These are phyloP conservation scores for Epistrophe grossulariae DNA, from an alignment of 2,888 invertebrate genomes.

Conservation along the genomic window DNA sequence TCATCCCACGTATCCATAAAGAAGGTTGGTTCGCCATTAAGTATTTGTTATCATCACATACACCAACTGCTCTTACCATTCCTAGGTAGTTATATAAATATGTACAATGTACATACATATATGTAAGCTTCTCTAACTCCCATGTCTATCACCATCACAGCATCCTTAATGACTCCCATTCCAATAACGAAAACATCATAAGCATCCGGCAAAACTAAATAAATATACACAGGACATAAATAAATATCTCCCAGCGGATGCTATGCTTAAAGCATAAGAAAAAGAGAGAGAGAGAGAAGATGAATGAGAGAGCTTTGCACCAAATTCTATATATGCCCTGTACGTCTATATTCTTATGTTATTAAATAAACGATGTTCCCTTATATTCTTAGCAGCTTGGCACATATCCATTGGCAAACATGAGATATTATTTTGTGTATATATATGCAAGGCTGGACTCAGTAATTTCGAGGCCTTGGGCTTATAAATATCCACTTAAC, in stretches of 20 bases:
- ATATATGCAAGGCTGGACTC: neutral
- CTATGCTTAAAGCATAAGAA: conserved; percentile 17
- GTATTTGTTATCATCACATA: conserved; percentile 43
- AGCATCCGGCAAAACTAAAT: conserved; percentile 60
- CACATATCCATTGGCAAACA: neutral
- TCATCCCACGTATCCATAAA: conserved; percentile 15
- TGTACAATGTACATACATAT: neutral
- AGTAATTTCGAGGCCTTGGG: neutral
- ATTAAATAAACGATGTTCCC: conserved; percentile 31
- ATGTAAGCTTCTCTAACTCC: conserved; percentile 10
- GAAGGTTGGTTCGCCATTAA: conserved; percentile 17
- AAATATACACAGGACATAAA: conserved; percentile 59
- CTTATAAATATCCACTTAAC: neutral
- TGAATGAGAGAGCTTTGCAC: neutral
- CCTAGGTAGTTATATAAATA: too few species aligned
- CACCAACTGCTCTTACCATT: conserved; percentile 3
- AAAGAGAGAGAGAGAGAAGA: neutral
- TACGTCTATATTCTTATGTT: neutral
- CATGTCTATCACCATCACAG: conserved; percentile 35
- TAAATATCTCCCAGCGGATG: conserved; percentile 30
- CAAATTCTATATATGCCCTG: neutral
- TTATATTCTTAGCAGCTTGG: conserved; percentile 21
- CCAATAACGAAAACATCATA: conserved; percentile 49
- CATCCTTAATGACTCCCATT: conserved; percentile 64
- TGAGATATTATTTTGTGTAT: too few species aligned